Conservation (phyloP, 1,140 invertebrate genomes). For the Tigriopus japonicus region DNA sequence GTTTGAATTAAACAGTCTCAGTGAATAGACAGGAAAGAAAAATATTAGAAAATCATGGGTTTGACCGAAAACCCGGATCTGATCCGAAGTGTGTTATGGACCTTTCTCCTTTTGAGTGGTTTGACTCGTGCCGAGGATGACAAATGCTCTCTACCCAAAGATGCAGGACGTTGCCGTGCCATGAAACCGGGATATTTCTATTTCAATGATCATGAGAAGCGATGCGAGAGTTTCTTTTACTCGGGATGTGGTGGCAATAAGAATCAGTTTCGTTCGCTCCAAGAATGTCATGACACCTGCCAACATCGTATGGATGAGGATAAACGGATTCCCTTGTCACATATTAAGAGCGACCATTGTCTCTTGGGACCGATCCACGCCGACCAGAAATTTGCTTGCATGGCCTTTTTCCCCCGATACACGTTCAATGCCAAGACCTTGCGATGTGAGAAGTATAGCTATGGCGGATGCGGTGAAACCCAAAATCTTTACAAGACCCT, state of each 20-base stretch:
- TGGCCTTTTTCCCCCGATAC: slow-evolving; percentile 20
- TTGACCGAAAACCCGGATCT: no score
- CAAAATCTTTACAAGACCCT: slow-evolving; percentile 40
- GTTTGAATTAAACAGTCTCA: no score
- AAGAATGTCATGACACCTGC: slow-evolving; percentile 32
- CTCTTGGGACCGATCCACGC: no score
- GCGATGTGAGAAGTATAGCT: slow-evolving; percentile 53
- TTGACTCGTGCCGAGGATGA: slow-evolving; percentile 24
- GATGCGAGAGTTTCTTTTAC: slow-evolving; percentile 15
- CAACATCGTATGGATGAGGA: not conserved
- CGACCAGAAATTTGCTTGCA: slow-evolving; percentile 19
- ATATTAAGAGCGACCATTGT: not conserved
- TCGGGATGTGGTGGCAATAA: slow-evolving; percentile 14
- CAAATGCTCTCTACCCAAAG: slow-evolving; percentile 52
- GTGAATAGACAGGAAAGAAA: no score
- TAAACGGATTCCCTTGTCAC: not conserved
- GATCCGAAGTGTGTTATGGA: no score
- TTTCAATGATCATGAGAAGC: slow-evolving; percentile 12
- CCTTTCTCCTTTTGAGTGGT: not conserved
- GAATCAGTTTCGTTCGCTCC: slow-evolving; percentile 8
- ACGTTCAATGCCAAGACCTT: slow-evolving; percentile 22
- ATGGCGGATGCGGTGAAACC: slow-evolving; percentile 77
- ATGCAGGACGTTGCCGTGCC: slow-evolving; percentile 33
- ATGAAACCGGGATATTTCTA: slow-evolving; percentile 31
- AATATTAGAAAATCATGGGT: no score